phyloP scores from a whole-genome alignment of 2,113 vertebrate genomes.

The Ageneiosus marmoratus region DNA sequence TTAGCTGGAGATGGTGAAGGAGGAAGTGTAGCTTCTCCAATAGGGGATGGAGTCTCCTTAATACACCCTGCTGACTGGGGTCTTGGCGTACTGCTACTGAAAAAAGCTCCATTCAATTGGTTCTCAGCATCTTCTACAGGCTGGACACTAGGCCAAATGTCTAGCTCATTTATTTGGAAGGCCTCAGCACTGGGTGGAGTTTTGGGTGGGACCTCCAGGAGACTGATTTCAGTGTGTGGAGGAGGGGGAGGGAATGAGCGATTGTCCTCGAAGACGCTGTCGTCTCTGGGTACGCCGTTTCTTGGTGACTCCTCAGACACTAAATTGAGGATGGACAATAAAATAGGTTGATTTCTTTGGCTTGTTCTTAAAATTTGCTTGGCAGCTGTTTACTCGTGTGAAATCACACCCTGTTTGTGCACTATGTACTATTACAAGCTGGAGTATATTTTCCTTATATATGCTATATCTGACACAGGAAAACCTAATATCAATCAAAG shows the following conservation, averaged over 20 bases:
- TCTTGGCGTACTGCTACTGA: slow-evolving; percentile 67
- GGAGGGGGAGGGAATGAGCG: slow-evolving; percentile 79
- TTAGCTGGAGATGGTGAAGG: slow-evolving; percentile 65
- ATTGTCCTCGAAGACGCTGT: slow-evolving; percentile 74
- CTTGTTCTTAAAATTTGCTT: neutral
- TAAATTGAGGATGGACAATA: slow-evolving; percentile 55
- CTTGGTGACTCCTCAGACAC: slow-evolving; percentile 75
- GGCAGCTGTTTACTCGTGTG: too few relatives aligned
- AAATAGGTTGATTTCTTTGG: neutral
- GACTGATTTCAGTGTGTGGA: slow-evolving; percentile 79
- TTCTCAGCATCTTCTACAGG: slow-evolving; percentile 57
- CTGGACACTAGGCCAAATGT: slow-evolving; percentile 73
- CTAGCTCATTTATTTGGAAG: slow-evolving; percentile 75
- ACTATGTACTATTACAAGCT: too few relatives aligned
- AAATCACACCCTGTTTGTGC: too few relatives aligned
- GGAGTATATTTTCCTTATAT: too few relatives aligned
- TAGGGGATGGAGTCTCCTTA: slow-evolving; percentile 45
- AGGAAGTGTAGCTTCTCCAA: slow-evolving; percentile 60
- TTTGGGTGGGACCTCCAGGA: slow-evolving; percentile 82
- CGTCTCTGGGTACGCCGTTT: slow-evolving; percentile 72
- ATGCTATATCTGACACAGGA: neutral
- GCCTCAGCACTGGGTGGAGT: slow-evolving; percentile 65
- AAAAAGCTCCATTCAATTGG: slow-evolving; percentile 64
- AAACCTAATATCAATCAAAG: neutral
- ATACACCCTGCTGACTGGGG: slow-evolving; percentile 49